A percentile compares a stretch with the other conserved stretches of the same genome.
These are phyloP conservation scores for Aegithalos caudatus DNA, from an alignment of 2,113 vertebrate genomes.

Conservation along the genomic window DNA sequence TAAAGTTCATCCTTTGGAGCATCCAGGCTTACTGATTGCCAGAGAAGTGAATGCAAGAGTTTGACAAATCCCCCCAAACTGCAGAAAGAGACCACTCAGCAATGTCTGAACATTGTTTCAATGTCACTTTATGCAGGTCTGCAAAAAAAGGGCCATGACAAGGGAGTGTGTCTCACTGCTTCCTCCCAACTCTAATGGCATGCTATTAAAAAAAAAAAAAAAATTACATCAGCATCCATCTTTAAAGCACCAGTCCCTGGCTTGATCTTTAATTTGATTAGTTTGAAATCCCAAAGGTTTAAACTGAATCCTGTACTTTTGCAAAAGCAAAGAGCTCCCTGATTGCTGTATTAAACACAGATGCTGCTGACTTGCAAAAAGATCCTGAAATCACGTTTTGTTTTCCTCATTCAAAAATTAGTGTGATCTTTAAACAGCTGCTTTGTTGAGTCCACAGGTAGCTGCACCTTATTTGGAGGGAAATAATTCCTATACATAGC, in stretches of 20 bases:
- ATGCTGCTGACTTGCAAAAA: conserved; percentile 1
- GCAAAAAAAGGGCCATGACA: not conserved
- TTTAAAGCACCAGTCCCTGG: not conserved
- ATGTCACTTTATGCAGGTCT: not conserved
- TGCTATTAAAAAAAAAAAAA: not conserved
- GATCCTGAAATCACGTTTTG: not conserved
- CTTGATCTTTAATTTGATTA: not conserved
- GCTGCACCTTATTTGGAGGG: not conserved
- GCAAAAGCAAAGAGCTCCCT: not conserved
- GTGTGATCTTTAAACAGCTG: conserved; percentile 45
- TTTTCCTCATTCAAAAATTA: not conserved
- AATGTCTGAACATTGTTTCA: not conserved
- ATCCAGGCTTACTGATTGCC: not conserved
- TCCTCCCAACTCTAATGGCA: not conserved
- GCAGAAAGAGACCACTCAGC: not conserved
- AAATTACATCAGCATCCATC: not conserved
- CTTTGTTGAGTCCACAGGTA: conserved; percentile 37
- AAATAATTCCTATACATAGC: not conserved
- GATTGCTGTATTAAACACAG: not conserved
- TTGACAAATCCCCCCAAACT: not conserved
- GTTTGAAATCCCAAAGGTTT: not conserved
- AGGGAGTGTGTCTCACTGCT: not conserved
- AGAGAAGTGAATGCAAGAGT: not conserved
- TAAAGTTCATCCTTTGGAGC: not conserved
- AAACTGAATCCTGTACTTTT: not conserved